Percentiles rank a stretch among this genome's conserved stretches.
These are phyloP conservation scores for Aspidiotus rigidus DNA, from an alignment of 2,888 invertebrate species.

Conservation along the genomic window DNA sequence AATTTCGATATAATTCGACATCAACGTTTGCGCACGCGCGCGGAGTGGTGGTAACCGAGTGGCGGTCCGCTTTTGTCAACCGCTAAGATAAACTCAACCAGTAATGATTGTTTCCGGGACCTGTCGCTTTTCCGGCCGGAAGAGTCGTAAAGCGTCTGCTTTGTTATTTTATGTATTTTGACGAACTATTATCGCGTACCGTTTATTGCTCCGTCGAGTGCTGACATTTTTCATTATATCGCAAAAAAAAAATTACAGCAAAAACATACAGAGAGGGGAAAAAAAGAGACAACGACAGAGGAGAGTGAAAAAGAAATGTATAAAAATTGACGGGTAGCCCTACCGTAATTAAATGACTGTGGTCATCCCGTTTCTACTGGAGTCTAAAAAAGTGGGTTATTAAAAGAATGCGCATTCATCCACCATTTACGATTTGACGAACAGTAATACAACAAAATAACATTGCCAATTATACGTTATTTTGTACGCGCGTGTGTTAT, in stretches of 20 bases:
- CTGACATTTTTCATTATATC: slow-evolving; percentile 22
- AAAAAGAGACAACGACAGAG: background rate
- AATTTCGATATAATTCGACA: slow-evolving; percentile 21
- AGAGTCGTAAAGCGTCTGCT: slow-evolving; percentile 28
- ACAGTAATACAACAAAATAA: no score
- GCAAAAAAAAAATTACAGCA: slow-evolving; percentile 5
- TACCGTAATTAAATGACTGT: slow-evolving; percentile 22
- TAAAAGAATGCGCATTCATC: no score
- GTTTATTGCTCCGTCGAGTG: slow-evolving; percentile 16
- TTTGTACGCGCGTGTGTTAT: no score
- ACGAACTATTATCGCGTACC: slow-evolving; percentile 23
- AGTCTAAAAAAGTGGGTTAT: background rate
- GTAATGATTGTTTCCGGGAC: slow-evolving; percentile 31
- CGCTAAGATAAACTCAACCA: slow-evolving; percentile 30
- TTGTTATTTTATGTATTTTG: slow-evolving; percentile 16
- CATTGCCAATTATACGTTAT: no score
- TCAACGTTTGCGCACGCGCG: slow-evolving; percentile 5
- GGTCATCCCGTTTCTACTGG: slow-evolving; percentile 2
- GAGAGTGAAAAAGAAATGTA: background rate
- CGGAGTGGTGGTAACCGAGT: background rate
- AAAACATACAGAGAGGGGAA: background rate
- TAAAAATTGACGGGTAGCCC: no score
- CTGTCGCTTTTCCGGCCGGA: slow-evolving; percentile 33
- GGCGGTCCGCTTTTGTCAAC: slow-evolving; percentile 22
- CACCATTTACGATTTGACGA: no score